Percentiles rank a stretch among this genome's conserved stretches.
These are phyloP conservation scores for Chalcis sispes DNA, from an alignment of 2,888 invertebrate genomes.

Conservation along the genomic window DNA sequence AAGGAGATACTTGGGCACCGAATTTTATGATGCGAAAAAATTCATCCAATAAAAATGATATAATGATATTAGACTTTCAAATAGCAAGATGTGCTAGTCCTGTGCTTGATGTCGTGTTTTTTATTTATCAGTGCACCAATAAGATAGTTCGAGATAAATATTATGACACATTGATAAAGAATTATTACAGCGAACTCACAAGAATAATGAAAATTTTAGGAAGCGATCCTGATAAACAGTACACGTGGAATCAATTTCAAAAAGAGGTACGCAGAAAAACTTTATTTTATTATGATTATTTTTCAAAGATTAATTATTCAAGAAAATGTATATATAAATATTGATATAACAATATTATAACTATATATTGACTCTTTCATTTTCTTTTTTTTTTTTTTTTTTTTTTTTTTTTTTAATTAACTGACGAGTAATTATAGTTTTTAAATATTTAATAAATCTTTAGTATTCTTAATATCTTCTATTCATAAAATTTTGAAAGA, in stretches of 20 bases:
- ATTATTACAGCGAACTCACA: constrained; percentile 80
- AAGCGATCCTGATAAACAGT: constrained; percentile 79
- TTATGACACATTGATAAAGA: constrained; percentile 80
- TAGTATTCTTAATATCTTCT: too few relatives aligned
- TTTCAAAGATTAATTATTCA: too few relatives aligned
- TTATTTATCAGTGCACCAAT: constrained; percentile 81
- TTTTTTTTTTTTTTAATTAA: too few relatives aligned
- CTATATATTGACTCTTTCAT: too few relatives aligned
- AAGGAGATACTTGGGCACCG: constrained; percentile 86
- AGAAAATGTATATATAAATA: too few relatives aligned
- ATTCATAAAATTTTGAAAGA: too few relatives aligned
- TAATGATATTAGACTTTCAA: constrained; percentile 84
- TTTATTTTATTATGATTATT: constrained; percentile 10
- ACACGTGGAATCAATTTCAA: constrained; percentile 77
- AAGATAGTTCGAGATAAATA: constrained; percentile 78
- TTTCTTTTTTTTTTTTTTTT: too few relatives aligned
- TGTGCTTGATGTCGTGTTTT: constrained; percentile 80
- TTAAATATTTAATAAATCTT: too few relatives aligned
- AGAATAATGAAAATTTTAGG: constrained; percentile 79
- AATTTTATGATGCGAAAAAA: constrained; percentile 81
- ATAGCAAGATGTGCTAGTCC: constrained; percentile 79
- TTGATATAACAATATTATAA: too few relatives aligned
- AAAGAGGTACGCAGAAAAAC: constrained; percentile 75
- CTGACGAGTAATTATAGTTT: too few relatives aligned
- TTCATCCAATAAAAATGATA: constrained; percentile 67